phyloP scores from a whole-genome alignment of 2,113 vertebrate genomes.

The Gopherus flavomarginatus region DNA sequence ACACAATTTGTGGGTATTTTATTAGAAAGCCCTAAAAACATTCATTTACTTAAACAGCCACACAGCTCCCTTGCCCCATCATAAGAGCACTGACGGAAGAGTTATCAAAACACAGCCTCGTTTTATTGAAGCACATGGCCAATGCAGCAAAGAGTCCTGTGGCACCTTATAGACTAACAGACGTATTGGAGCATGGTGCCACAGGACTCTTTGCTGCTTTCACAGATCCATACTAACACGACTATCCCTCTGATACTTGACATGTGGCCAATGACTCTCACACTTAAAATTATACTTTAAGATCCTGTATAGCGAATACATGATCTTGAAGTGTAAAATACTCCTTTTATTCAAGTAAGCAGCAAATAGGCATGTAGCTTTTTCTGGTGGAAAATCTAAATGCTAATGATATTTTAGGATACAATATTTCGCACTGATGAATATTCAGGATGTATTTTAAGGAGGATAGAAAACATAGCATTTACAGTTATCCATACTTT shows the following conservation, averaged over 20 bases:
- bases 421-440: neutral
- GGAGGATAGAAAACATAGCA: neutral
- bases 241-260: too few species aligned
- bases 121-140: neutral
- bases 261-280: neutral
- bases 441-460: constrained; percentile 15
- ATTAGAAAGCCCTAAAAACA: neutral
- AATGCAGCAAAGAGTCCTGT: neutral
- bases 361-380: neutral
- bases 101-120: neutral
- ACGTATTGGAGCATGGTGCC: too few species aligned
- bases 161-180: too few species aligned
- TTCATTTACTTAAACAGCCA: neutral
- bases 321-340: neutral
- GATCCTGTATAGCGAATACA: neutral
- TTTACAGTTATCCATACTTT: constrained; percentile 30
- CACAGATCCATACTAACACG: too few species aligned
- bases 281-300: neutral
- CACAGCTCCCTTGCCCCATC: neutral
- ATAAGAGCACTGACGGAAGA: neutral
- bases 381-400: neutral
- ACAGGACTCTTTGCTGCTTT: too few species aligned
- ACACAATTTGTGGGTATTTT: neutral
- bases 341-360: neutral
- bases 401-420: neutral